Evolutionary conservation across 1,140 invertebrate genomes (phyloP).

Genomic region (Nephotettix cincticeps): DNA sequence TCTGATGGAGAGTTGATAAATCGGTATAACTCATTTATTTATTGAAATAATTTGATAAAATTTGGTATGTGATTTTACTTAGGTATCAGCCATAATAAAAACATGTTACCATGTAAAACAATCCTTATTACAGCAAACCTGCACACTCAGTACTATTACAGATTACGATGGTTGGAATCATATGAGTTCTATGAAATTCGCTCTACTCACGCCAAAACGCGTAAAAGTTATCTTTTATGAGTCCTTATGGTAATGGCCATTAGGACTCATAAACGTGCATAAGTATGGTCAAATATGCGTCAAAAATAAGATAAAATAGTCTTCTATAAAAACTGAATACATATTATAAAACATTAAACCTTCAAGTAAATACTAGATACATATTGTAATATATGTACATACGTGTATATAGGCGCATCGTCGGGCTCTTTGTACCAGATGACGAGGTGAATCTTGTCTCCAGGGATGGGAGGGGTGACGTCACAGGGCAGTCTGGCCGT

Average conservation of each 20-base stretch:
- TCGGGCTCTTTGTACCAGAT: conserved; percentile 79
- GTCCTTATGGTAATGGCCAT: not conserved
- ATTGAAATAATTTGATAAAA: too few species aligned
- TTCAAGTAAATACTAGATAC: not conserved
- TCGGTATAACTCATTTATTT: too few species aligned
- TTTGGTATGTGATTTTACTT: too few species aligned
- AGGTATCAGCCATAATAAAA: too few species aligned
- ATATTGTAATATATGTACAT: conserved; percentile 28
- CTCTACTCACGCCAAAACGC: too few species aligned
- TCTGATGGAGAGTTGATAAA: too few species aligned
- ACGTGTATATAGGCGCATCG: conserved; percentile 76
- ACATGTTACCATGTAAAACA: too few species aligned
- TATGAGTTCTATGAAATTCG: too few species aligned
- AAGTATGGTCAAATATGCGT: not conserved
- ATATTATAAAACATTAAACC: not conserved
- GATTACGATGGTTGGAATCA: too few species aligned
- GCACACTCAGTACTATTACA: too few species aligned
- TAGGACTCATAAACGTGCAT: too few species aligned
- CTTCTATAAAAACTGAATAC: not conserved
- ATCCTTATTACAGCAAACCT: too few species aligned
- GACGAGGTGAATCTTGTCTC: conserved; percentile 80
- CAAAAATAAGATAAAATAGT: not conserved
- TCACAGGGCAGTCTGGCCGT: conserved; percentile 77
- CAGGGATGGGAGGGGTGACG: conserved; percentile 68
- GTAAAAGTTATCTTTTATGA: not conserved